phyloP scores from a whole-genome alignment of 37 sponge, comb jelly and placozoan species.

The Diacarnus erythraeanus region DNA sequence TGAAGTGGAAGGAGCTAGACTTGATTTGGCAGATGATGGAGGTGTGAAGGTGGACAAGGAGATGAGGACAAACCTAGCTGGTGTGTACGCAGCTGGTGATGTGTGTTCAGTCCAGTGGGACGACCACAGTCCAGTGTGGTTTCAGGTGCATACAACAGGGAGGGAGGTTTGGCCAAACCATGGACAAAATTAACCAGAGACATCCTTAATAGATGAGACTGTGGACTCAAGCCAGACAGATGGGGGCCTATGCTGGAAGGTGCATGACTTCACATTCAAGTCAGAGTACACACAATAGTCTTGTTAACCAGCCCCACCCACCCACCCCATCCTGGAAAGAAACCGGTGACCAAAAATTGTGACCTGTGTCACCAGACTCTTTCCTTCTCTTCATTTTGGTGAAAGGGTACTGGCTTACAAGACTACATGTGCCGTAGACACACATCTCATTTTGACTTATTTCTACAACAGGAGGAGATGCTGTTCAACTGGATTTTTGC shows the following conservation, averaged over 20 bases:
- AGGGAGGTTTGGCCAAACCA: background rate
- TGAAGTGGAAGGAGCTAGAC: background rate
- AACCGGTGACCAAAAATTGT: background rate
- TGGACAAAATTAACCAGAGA: no score
- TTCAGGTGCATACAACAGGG: conserved; percentile 56
- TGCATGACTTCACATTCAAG: conserved; percentile 80
- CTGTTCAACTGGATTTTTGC: conserved; percentile 83
- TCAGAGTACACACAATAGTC: no score
- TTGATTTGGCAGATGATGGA: conserved; percentile 26
- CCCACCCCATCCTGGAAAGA: no score
- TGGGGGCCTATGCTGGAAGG: conserved; percentile 92
- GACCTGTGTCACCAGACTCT: background rate
- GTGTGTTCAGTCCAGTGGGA: conserved; percentile 82
- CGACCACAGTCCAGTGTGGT: conserved; percentile 60
- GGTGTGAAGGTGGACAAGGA: conserved; percentile 88
- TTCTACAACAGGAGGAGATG: conserved; percentile 63
- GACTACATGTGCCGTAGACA: no score
- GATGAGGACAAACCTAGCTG: conserved; percentile 75
- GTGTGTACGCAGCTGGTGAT: conserved; percentile 98
- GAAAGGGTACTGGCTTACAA: no score
- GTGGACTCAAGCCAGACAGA: conserved; percentile 98
- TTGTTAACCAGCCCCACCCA: no score
- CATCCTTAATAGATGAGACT: conserved; percentile 95
- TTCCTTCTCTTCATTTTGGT: background rate
- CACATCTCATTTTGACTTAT: no score